Evolutionary conservation across 2,888 invertebrate genomes (phyloP), one percentile per base, ranked within the genome.

Genomic region (Lithosia quadra): DNA sequence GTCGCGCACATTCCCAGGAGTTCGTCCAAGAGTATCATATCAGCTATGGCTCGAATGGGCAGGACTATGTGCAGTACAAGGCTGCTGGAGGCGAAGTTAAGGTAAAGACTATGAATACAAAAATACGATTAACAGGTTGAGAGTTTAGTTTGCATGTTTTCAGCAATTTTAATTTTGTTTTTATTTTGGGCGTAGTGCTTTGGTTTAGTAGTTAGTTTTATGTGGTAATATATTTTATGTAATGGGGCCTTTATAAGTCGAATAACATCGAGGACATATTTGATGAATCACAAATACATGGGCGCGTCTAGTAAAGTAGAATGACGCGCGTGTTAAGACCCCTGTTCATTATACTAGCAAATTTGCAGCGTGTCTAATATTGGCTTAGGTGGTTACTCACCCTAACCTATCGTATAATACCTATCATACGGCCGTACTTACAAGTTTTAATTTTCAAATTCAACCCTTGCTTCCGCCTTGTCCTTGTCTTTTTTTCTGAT

Each of bases 21-120:
- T 99, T 96, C 95, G 98, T 99, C 69, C 97, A 97, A 91, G 99
- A 99, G 92, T 99, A 98, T 92, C 97, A 97, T 88, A 97, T 99
- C 88, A 98, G 98, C 93, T 99, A 98, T 94, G 98, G 98, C 77
- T 97, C 97, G 83, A 98, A 98, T 87, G 98, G 98, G 75, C 96
- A 97, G 85, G 98, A 99, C 94, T 99, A 97, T 93, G 97, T 97
- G 71, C 97, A 97, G 89, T 98, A 97, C 93, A 98, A 98, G 95
- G 98, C 98, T 79, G 96, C 97, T 64, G 97, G 98, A 86, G 99
- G 99, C 80, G 97, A 98, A 92, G 95, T 97, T 76, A 98, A 98
- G 98, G 98, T 98, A 97, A 96, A 71, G 68, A 63, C 58, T 68
- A 39, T 61, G 33, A 8, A 57, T 59, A 56, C 70, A 65, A 57